Evolutionary conservation across 1,140 invertebrate species (phyloP), one percentile per base, ranked within the genome.

Genomic region (Drosophila aff.): DNA sequence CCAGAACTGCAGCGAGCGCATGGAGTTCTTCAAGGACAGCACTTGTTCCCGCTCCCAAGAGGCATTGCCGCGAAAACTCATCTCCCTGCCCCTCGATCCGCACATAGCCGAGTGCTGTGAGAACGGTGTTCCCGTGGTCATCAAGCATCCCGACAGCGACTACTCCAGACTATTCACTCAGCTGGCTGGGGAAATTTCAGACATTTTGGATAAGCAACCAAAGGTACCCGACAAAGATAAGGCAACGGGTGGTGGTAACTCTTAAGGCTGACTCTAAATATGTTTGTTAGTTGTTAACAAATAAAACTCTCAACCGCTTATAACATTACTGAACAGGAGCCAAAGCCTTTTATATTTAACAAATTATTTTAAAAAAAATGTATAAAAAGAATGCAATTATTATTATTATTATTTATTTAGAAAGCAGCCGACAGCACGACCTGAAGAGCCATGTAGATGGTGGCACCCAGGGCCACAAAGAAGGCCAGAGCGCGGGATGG

Each of bases 111-210:
- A 96, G 76, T 95, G 95, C 71, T 95, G 95, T 67, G 97, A 98
- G 91, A 94, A 86, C 59, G 97, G 97, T 15, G 95, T 95, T 69
- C 98, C 97, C 11, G 94, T 97, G 33, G 96, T 97, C 36, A 93
- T 98, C 43, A 94, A 95, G 44, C 91, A 96, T 43, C 95, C 96
- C 2, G 93, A 96, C 8, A 82, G 86, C 1, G 78, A 83, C 6
- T 91, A 91, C 47, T 74, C 91, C 1, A 81, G 79, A 31, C 63
- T 76, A 2, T 93, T 92, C 52, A 60, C n/a, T 7, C 46, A 75
- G 6, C 55, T 93, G 33, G 77, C 85, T 2, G 16, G 21, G 4
- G 53, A 85, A 4, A 81, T 89, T 53, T 55, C 44, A 13, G 18
- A 40, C 15, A 40, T 69, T 33, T 28, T 91, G 9, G 38, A 66